Base-by-base conservation (phyloP, 2,888 invertebrate genomes). In the Nudaria mundana region DNA sequence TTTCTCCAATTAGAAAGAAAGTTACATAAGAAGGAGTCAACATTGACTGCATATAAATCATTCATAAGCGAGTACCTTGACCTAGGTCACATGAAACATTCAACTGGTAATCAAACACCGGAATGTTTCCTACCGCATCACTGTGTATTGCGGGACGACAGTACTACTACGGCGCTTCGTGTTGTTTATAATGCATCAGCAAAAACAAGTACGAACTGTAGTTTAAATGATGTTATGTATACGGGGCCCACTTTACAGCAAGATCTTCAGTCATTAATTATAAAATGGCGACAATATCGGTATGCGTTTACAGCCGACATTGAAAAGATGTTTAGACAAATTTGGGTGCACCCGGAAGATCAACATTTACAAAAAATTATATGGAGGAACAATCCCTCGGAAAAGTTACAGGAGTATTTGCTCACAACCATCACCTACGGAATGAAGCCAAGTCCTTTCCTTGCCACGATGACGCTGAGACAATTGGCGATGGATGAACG, bases 251-350 rank as follows among this genome's bases (percentile, higher is more conserved):
- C 47, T 12, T 30, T 50, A 28, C 47, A 53, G 30, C 37, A 46
- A n/a, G 37, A 49, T 14, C 39, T 53, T 5, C 38, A 37, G 11
- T 18, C 23, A 0, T 12, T 53, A 2, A 32, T 52, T 5, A 6
- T 52, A 1, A 49, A 48, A 15, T 53, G 48, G 52, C 31, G 55
- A 14, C 30, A 40, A 1, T 48, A 48, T 32, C 35, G 37, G 26
- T 50, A 47, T 8, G 56, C 30, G 0, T 44, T 44, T 8, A 52
- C 49, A 0, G 49, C 56, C 0, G 56, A 59, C 25, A 45, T 56
- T 1, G 52, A 52, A 10, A 56, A 54, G 23, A 52, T 51, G 51
- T 59, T 40, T 30, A 32, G 54, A 2, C 36, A 31, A 3, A 49
- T 53, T 2, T 44, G 33, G 34, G 16, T 56, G 0, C n/a, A 37